phyloP scores from a whole-genome alignment of 1,140 invertebrate species.

The Ericerus pela region DNA sequence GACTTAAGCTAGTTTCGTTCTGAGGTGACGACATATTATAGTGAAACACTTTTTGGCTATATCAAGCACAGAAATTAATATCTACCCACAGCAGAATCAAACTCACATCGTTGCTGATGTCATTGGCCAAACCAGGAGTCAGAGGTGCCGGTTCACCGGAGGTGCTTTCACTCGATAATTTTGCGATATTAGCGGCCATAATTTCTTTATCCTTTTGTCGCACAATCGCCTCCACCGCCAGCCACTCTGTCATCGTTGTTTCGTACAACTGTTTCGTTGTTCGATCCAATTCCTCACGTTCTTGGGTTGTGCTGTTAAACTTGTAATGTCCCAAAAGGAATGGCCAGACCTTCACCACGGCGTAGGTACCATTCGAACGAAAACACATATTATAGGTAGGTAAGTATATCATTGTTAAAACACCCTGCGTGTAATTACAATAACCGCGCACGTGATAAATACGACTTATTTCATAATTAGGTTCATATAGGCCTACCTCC shows the following conservation, averaged over 20 bases:
- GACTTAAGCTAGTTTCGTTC: no score
- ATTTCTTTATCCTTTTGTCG: constrained; percentile 61
- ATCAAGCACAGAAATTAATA: no score
- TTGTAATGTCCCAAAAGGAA: constrained; percentile 75
- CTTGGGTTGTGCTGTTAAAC: constrained; percentile 55
- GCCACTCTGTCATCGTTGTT: constrained; percentile 84
- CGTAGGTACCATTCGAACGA: no score
- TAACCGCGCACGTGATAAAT: no score
- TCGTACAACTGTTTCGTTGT: constrained; percentile 60
- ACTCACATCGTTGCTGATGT: constrained; percentile 42
- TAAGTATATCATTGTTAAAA: no score
- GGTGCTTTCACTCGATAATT: constrained; percentile 39
- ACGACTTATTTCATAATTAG: no score
- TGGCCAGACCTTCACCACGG: constrained; percentile 65
- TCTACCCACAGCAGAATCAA: no score
- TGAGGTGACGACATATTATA: no score
- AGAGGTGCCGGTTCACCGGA: constrained; percentile 26
- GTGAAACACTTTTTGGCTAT: no score
- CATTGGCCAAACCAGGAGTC: constrained; percentile 21
- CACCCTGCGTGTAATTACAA: no score
- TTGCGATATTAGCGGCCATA: constrained; percentile 43
- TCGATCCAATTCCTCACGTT: constrained; percentile 49
- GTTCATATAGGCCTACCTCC: constrained; percentile 36
- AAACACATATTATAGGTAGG: no score
- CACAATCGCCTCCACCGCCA: constrained; percentile 83